Conservation (phyloP, 23 tunicate genomes). For the Phallusia fumigata region DNA sequence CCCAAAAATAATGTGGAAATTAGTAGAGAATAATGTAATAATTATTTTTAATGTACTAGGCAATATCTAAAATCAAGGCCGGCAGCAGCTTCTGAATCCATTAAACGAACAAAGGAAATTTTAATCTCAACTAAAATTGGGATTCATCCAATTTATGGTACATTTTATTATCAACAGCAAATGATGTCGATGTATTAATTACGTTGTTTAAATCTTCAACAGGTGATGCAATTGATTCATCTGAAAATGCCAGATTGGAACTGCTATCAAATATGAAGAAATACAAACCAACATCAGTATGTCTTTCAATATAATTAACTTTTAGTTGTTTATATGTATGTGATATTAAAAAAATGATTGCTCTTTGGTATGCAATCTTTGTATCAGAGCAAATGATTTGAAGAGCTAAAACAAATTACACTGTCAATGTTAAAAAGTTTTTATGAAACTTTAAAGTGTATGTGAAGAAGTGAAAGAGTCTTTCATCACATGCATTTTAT, state of each 20-base stretch:
- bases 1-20: background rate
- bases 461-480: no score
- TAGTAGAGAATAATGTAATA: no score
- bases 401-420: background rate
- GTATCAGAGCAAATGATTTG: no score
- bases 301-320: no score
- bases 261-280: constrained; percentile 40
- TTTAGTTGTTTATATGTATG: no score
- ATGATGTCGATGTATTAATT: background rate
- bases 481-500: no score
- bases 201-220: background rate
- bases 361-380: no score
- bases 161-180: background rate
- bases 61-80: constrained; percentile 82
- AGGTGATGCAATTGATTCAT: constrained; percentile 39
- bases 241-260: constrained; percentile 54
- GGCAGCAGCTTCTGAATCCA: constrained; percentile 77
- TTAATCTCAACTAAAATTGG: constrained; percentile 43
- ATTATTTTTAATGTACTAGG: constrained; percentile 51
- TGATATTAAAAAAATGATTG: no score
- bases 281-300: constrained; percentile 73
- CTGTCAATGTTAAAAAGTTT: no score
- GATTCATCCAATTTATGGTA: constrained; percentile 61
- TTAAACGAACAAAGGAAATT: constrained; percentile 70
- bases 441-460: no score